Conservation (phyloP, 2,797 vertebrate genomes). For the Leptatherina wallacei region DNA sequence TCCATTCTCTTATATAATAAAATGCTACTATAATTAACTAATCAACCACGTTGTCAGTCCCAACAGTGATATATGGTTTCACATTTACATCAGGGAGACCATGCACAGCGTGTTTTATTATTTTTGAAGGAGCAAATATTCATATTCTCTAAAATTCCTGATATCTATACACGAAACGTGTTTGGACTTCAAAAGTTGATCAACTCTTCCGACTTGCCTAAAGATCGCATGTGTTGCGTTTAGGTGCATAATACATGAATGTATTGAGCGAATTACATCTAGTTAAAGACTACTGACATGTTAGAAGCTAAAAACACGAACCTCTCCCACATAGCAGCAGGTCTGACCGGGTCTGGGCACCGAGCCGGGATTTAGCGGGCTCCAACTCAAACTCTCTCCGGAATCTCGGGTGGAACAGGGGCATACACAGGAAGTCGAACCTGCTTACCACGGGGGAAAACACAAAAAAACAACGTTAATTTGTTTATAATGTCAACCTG, state of each 20-base stretch:
- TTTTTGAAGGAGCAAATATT: background rate
- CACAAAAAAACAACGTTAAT: background rate
- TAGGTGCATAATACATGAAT: too few relatives aligned
- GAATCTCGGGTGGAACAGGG: constrained; percentile 92
- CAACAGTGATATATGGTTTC: too few relatives aligned
- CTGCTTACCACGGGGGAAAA: constrained; percentile 63
- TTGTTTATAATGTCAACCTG: background rate
- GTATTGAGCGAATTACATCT: background rate
- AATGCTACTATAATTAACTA: too few relatives aligned
- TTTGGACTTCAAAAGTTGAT: background rate
- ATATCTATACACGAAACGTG: background rate
- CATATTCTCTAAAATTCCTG: background rate
- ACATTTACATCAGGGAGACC: too few relatives aligned
- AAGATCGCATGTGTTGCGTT: too few relatives aligned
- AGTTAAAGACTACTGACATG: rapidly evolving
- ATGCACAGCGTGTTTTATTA: too few relatives aligned
- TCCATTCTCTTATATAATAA: too few relatives aligned
- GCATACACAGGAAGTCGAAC: constrained; percentile 96
- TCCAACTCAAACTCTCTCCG: constrained; percentile 88
- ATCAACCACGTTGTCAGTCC: too few relatives aligned
- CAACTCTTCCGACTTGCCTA: background rate
- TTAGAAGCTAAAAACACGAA: constrained; percentile 54
- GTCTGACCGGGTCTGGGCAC: constrained; percentile 92
- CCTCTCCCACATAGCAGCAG: constrained; percentile 92
- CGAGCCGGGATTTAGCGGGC: constrained; percentile 87